Evolutionary conservation across 2,888 invertebrate genomes (phyloP).

Genomic region (Tillus elongatus): DNA sequence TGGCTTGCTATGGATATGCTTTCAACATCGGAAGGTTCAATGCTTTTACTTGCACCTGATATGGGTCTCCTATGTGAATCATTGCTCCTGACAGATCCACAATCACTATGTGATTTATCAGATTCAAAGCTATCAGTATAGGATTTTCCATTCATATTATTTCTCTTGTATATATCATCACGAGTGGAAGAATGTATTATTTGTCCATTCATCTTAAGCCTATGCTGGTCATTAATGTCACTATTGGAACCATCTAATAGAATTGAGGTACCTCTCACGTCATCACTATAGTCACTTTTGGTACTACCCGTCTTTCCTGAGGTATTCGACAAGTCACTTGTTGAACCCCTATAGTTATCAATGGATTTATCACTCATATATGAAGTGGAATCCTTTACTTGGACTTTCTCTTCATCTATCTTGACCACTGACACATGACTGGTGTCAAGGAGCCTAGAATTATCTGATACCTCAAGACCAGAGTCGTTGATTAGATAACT

Average conservation of each 20-base stretch:
- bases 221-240: not conserved
- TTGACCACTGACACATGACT: slow-evolving; percentile 89
- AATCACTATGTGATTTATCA: slow-evolving; percentile 61
- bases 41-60: slow-evolving; percentile 44
- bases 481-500: slow-evolving; percentile 57
- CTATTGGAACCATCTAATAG: slow-evolving; percentile 42
- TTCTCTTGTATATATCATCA: slow-evolving; percentile 35
- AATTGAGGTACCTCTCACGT: slow-evolving; percentile 41
- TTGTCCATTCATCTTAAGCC: slow-evolving; percentile 44
- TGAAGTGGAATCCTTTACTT: slow-evolving; percentile 59
- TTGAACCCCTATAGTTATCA: slow-evolving; percentile 34
- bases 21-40: slow-evolving; percentile 68
- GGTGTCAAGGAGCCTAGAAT: slow-evolving; percentile 53
- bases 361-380: slow-evolving; percentile 32
- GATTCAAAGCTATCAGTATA: slow-evolving; percentile 56
- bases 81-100: slow-evolving; percentile 59
- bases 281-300: slow-evolving; percentile 41
- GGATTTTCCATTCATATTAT: slow-evolving; percentile 39
- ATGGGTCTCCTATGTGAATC: slow-evolving; percentile 38
- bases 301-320: slow-evolving; percentile 32
- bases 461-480: slow-evolving; percentile 49
- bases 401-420: slow-evolving; percentile 69
- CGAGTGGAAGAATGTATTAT: slow-evolving; percentile 34
- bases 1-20: slow-evolving; percentile 75
- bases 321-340: slow-evolving; percentile 39